Conservation (phyloP, 2,888 invertebrate genomes). For the Anoncus sp. region DNA sequence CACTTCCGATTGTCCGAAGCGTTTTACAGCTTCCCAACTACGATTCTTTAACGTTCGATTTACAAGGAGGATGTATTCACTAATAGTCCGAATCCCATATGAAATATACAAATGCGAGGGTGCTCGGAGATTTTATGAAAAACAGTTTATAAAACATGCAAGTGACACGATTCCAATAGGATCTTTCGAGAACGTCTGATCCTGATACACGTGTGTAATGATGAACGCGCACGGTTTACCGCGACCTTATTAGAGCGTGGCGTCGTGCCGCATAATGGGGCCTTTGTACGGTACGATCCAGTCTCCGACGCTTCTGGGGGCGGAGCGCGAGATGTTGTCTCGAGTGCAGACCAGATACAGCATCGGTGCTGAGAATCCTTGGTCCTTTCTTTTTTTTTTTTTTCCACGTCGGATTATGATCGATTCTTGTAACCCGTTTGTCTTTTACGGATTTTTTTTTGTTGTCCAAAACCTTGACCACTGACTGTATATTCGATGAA, state of each 20-base stretch:
- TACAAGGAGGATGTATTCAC: no score
- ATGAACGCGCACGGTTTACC: no score
- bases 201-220: no score
- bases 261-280: constrained; percentile 54
- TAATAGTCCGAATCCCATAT: no score
- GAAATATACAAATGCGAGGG: no score
- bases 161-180: no score
- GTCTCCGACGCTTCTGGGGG: constrained; percentile 46
- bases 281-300: constrained; percentile 61
- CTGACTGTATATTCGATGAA: not conserved
- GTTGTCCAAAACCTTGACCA: constrained; percentile 1
- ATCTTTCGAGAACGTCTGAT: no score
- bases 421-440: not conserved
- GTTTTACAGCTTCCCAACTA: no score
- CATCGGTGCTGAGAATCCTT: constrained; percentile 40
- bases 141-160: no score
- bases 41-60: no score
- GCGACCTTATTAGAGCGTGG: constrained; percentile 31
- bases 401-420: not conserved
- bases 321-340: constrained; percentile 49
- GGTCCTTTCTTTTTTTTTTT: constrained; percentile 23
- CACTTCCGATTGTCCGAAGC: no score
- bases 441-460: not conserved
- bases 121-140: no score
- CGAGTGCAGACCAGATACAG: constrained; percentile 44